These are phyloP conservation scores for Lacerta agilis DNA, from an alignment of 2,797 vertebrate genomes.

Conservation along the genomic window DNA sequence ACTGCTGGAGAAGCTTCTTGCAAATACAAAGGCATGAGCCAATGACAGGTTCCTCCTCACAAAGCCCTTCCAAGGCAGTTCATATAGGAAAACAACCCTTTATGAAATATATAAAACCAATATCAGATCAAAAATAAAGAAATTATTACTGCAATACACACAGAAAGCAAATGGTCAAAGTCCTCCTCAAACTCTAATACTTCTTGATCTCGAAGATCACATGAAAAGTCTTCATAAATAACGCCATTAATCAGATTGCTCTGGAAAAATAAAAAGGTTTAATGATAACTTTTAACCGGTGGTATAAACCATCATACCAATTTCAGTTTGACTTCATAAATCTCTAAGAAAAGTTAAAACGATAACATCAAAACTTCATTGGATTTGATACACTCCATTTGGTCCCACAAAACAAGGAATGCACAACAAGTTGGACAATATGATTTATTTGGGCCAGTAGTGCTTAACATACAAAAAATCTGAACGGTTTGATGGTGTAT, in stretches of 20 bases:
- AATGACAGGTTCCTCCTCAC: background rate
- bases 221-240: conserved; percentile 58
- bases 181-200: conserved; percentile 40
- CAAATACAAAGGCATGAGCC: background rate
- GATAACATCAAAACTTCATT: too few relatives aligned
- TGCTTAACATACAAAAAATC: background rate
- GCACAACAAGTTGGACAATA: background rate
- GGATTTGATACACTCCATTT: too few relatives aligned
- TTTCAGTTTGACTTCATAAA: background rate
- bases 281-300: background rate
- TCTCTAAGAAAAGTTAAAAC: background rate
- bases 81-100: background rate
- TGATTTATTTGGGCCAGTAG: background rate
- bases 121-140: background rate
- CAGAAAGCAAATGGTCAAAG: background rate
- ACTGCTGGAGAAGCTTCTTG: background rate
- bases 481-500: too few relatives aligned
- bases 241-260: conserved; percentile 46
- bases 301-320: background rate
- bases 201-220: conserved; percentile 41
- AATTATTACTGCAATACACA: background rate
- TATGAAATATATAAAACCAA: background rate
- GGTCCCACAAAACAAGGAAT: background rate
- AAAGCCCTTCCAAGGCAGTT: background rate
- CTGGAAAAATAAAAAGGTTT: conserved; percentile 41